Evolutionary conservation across 2,113 vertebrate genomes (phyloP).

Genomic region (Thalassoma bifasciatum): DNA sequence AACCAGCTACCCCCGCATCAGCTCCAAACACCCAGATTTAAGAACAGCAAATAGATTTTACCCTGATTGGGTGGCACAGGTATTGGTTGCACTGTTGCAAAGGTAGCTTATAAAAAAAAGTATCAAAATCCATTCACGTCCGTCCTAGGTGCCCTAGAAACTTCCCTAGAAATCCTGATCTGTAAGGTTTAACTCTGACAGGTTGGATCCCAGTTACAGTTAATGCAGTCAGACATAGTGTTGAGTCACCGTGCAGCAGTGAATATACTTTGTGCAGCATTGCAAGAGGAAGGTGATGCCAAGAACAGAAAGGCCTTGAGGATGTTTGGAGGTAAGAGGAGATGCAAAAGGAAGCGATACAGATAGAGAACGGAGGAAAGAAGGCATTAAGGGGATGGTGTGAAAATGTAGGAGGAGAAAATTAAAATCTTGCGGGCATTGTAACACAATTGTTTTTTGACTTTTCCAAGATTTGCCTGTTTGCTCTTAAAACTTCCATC

Average conservation of each 20-base stretch:
- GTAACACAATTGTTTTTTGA: constrained; percentile 27
- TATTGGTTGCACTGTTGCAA: constrained; percentile 10
- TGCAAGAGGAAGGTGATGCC: constrained; percentile 18
- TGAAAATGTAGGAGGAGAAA: background rate
- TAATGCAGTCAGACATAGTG: constrained; percentile 12
- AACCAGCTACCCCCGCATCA: background rate
- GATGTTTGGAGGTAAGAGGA: constrained; percentile 33
- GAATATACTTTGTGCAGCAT: background rate
- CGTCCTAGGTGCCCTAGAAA: background rate
- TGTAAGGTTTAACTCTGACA: background rate
- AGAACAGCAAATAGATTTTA: constrained; percentile 40
- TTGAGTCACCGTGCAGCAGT: constrained; percentile 36
- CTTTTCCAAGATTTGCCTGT: constrained; percentile 15
- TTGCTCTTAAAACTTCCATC: constrained; percentile 15
- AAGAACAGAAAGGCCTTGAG: constrained; percentile 25
- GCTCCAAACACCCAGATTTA: constrained; percentile 21
- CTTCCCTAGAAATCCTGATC: constrained; percentile 13
- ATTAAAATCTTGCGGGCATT: constrained; percentile 25
- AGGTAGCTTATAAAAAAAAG: constrained; percentile 19
- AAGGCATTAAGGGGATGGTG: background rate
- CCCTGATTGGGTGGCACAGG: no score
- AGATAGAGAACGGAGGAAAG: background rate
- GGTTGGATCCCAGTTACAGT: background rate
- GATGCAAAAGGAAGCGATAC: background rate
- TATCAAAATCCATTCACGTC: background rate